Conservation (phyloP, 2,113 vertebrate genomes). For the Tonatia bakeri region DNA sequence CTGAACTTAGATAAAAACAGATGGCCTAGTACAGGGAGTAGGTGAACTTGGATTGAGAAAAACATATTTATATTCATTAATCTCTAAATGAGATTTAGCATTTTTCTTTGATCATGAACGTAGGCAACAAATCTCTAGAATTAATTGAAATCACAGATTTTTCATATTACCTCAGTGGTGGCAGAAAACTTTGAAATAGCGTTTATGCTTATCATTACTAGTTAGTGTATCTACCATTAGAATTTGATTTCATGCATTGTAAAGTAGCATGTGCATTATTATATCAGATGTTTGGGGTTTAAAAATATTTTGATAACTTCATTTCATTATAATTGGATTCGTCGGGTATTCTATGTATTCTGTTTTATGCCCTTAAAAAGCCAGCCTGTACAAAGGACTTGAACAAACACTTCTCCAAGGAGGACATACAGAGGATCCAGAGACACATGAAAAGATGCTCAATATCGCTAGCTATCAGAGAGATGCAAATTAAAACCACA, state of each 20-base stretch:
- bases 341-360: not conserved
- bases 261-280: not conserved
- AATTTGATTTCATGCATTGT: not conserved
- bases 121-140: not conserved
- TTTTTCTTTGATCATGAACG: not conserved
- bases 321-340: constrained; percentile 1
- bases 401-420: no score
- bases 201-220: not conserved
- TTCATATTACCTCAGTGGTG: not conserved
- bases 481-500: no score
- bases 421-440: no score
- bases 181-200: not conserved
- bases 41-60: not conserved
- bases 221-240: not conserved
- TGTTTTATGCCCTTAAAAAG: not conserved
- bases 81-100: not conserved
- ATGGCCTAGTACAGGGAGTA: not conserved
- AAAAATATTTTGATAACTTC: not conserved
- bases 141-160: not conserved
- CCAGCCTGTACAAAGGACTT: not conserved
- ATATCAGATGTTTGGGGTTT: not conserved
- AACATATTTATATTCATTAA: not conserved
- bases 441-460: no score
- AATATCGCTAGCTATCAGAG: no score
- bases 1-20: not conserved